These are phyloP conservation scores for Brachylomia viminalis DNA, from an alignment of 2,888 invertebrate genomes.

Conservation along the genomic window DNA sequence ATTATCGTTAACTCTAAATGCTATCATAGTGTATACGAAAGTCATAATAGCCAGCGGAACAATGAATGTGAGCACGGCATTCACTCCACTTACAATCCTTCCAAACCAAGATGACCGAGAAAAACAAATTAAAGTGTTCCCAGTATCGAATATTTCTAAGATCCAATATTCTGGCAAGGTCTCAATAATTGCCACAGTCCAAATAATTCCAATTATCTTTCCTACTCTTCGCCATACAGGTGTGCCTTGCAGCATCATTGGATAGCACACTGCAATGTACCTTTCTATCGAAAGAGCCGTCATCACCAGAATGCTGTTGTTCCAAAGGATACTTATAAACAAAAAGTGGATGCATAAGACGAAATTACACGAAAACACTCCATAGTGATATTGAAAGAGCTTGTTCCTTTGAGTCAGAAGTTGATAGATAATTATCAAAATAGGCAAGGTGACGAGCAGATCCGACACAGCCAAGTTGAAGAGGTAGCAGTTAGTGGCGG, in stretches of 20 bases:
- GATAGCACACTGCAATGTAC: conserved; percentile 68
- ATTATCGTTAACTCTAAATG: conserved; percentile 65
- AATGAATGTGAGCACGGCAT: conserved; percentile 64
- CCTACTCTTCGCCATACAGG: conserved; percentile 60
- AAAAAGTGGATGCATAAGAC: conserved; percentile 62
- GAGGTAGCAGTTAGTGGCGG: conserved; percentile 84
- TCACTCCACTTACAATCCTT: conserved; percentile 55
- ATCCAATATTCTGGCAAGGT: conserved; percentile 65
- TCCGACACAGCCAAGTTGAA: conserved; percentile 85
- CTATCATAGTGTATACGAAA: conserved; percentile 69
- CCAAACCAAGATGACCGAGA: conserved; percentile 37
- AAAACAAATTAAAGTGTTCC: conserved; percentile 61
- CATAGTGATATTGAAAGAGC: conserved; percentile 44
- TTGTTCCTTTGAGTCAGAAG: conserved; percentile 46
- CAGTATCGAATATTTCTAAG: conserved; percentile 61
- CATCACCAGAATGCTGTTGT: conserved; percentile 67
- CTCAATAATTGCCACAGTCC: conserved; percentile 68
- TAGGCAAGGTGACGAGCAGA: conserved; percentile 78
- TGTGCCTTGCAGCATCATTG: conserved; percentile 61
- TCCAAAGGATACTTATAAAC: conserved; percentile 62
- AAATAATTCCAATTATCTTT: conserved; percentile 62
- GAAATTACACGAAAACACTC: conserved; percentile 59
- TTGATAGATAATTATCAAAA: conserved; percentile 73
- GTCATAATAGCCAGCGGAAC: conserved; percentile 68
- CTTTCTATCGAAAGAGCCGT: conserved; percentile 68